Evolutionary conservation across 2,113 vertebrate species (phyloP), one percentile per base, ranked within the genome.

Genomic region (Zeus faber): DNA sequence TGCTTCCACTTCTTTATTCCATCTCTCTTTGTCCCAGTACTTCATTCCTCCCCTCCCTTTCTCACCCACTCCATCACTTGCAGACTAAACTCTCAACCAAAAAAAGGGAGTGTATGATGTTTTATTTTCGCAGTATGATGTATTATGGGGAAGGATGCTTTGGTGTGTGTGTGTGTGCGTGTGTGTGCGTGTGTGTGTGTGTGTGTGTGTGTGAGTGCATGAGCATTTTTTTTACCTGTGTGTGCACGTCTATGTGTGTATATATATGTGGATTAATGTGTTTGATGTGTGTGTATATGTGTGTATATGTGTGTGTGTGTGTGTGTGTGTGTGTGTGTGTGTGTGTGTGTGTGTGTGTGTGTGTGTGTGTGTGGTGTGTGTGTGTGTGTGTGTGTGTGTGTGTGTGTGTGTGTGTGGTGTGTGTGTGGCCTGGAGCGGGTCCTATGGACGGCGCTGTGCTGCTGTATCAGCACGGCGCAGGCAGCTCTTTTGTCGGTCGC

Each of bases 401-500:
- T 16, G 37, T 44, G 41, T 44, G 41, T 44, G 41, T 44, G 41
- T 44, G 16, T 44, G 41, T 18, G 17, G 41, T 44, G 17, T 14
- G 2, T 37, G 33, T 9, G 27, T 29, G 58, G 53, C 26, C 5
- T 9, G 29, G 49, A 37, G 57, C 54, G 56, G 67, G 58, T 20
- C 13, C 21, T 26, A 11, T 62, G 54, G 70, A 58, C 53, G 6
- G 35, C 37, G 50, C 49, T 67, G 25, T 20, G 61, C 52, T 65
- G 49, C 56, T 62, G 49, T 79, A 82, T 83, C 80, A 79, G 79
- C 63, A 31, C 49, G 27, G 54, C 66, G 71, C 75, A 79, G 79
- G 68, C 77, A 69, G 68, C 57, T 50, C 62, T 37, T 68, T 50
- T 69, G 68, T 84, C 72, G 67, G 49, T 46, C 39, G 59, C 65